Base-by-base conservation (phyloP, 2,888 invertebrate genomes). In the Brachyptera risi region DNA sequence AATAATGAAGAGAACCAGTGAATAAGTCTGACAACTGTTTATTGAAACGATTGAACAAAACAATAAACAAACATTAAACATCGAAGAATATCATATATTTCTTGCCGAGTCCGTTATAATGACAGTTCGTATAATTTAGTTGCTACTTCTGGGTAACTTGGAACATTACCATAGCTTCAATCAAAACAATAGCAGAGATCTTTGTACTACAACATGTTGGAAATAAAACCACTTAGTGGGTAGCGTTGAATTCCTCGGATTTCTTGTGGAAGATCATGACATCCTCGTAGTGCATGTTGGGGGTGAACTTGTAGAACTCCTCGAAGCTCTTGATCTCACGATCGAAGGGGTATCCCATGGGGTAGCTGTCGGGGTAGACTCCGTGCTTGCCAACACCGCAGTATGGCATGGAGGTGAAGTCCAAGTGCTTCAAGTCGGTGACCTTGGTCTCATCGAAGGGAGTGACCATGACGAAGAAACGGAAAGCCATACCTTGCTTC, bases 271-370 rank as follows among this genome's bases (percentile, higher is more conserved):
- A 87, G 68, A 85, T 77, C 51, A 69, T 63, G 3, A 84, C 80
- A 68, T 84, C 83, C 73, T 81, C 77, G 72, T 81, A 79, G 78
- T 72, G 80, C 77, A 82, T 80, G 74, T 85, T 85, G 24, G 82
- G 80, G 61, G 80, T 78, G 50, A 15, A 15, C 17, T 27, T 27
- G 51, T 31, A 51, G 51, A 51, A 51, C 31, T 51, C 27, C 31
- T 51, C 27, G 51, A 31, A 19, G 49, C 82, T 76, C 38, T 83
- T 78, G 69, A 86, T 80, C 17, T 77, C 76, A 67, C 86, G 84
- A 71, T 90, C 88, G 71, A 90, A 81, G 64, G 90, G 90, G 79
- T 84, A 90, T 58, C 87, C 88, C 69, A 85, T 78, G 49, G 88
- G 81, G 72, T 81, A 80, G 66, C 78, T 79, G 72, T 89, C 88